Conservation (phyloP, 2,888 invertebrate species). For the Cyclophora punctaria region DNA sequence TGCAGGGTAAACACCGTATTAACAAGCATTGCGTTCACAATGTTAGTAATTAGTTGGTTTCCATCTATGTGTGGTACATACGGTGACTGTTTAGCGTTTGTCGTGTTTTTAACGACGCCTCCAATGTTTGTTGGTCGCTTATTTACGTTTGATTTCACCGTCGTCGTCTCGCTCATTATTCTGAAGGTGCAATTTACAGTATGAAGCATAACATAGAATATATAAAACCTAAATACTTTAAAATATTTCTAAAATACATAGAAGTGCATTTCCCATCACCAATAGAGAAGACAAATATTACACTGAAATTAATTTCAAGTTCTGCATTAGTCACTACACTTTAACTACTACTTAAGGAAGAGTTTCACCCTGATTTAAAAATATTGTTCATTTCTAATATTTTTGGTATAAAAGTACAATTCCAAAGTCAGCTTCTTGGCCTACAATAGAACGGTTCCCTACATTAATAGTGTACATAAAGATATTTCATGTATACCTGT, state of each 20-base stretch:
- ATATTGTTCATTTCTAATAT: too few relatives aligned
- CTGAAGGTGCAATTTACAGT: slow-evolving; percentile 41
- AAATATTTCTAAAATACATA: not conserved
- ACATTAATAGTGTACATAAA: not conserved
- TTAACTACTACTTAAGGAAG: too few relatives aligned
- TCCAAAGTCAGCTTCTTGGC: too few relatives aligned
- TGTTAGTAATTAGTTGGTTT: slow-evolving; percentile 26
- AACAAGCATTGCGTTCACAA: slow-evolving; percentile 14
- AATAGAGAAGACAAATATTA: not conserved
- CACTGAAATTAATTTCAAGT: too few relatives aligned
- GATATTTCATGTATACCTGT: slow-evolving; percentile 41
- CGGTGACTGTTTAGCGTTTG: slow-evolving; percentile 48
- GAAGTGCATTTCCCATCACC: not conserved
- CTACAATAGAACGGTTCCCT: not conserved
- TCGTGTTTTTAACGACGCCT: slow-evolving; percentile 40
- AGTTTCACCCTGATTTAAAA: too few relatives aligned
- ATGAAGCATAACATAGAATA: slow-evolving; percentile 10
- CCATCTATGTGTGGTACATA: slow-evolving; percentile 41
- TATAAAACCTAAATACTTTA: slow-evolving; percentile 3
- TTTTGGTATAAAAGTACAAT: too few relatives aligned
- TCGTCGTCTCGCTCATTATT: slow-evolving; percentile 44
- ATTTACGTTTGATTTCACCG: slow-evolving; percentile 40
- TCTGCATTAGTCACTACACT: too few relatives aligned
- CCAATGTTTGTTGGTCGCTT: slow-evolving; percentile 36
- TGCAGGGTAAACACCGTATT: not conserved